Conservation (phyloP, 2,797 vertebrate genomes). For the Coluber constrictor region DNA sequence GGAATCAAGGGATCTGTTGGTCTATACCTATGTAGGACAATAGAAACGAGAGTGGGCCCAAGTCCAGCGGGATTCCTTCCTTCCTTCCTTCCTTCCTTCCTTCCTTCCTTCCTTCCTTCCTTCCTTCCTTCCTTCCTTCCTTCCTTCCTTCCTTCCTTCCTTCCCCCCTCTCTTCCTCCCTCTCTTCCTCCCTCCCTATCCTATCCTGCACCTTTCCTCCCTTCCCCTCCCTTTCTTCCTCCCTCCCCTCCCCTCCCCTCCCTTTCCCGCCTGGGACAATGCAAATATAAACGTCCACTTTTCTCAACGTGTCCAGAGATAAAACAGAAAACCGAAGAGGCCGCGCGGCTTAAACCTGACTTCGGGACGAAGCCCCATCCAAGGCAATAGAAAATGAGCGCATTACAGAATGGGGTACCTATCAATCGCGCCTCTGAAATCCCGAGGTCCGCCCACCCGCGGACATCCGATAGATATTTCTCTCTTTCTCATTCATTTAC, state of each 20-base stretch:
- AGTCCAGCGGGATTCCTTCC: neutral
- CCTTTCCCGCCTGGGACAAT: conserved; percentile 80
- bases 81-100: conserved; percentile 26
- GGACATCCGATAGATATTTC: neutral
- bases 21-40: neutral
- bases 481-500: neutral
- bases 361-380: conserved; percentile 42
- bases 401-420: neutral
- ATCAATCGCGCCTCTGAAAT: neutral
- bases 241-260: too few species aligned
- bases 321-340: conserved; percentile 87
- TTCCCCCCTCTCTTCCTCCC: conserved; percentile 44
- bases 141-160: too few species aligned
- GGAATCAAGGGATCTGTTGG: neutral
- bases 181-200: conserved; percentile 57
- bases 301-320: conserved; percentile 96
- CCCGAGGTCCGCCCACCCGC: too few species aligned
- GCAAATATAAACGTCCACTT: conserved; percentile 89
- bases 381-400: neutral
- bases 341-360: conserved; percentile 64
- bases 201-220: too few species aligned
- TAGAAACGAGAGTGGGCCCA: neutral
- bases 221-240: accelerated
- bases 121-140: accelerated
- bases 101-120: neutral